Conservation (phyloP, 2,797 vertebrate species). For the Sebastes oblongus region DNA sequence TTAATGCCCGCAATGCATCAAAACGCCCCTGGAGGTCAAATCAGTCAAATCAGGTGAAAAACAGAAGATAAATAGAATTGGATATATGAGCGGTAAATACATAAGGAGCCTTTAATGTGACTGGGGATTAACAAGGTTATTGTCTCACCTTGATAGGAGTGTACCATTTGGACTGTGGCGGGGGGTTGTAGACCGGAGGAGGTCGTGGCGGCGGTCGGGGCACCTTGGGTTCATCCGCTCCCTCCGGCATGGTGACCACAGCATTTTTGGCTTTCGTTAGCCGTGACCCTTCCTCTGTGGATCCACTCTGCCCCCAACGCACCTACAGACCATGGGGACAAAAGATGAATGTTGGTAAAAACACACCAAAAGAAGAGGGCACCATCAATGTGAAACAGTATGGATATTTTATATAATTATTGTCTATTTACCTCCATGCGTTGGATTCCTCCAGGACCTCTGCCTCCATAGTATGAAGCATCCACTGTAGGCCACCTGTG, state of each 20-base stretch:
- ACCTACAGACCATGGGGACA: constrained; percentile 79
- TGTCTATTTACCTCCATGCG: constrained; percentile 91
- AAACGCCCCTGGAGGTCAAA: constrained; percentile 85
- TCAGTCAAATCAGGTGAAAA: neutral
- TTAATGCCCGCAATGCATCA: constrained; percentile 91
- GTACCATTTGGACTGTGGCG: constrained; percentile 91
- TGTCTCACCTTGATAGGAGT: constrained; percentile 92
- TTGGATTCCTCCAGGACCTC: constrained; percentile 74
- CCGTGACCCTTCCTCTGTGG: constrained; percentile 95
- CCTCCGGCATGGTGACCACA: constrained; percentile 90
- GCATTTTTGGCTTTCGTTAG: constrained; percentile 97
- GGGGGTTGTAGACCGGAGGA: constrained; percentile 79
- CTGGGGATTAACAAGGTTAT: neutral
- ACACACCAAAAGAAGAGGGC: neutral
- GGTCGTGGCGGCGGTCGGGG: constrained; percentile 80
- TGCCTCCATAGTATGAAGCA: constrained; percentile 75
- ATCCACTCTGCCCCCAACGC: constrained; percentile 96
- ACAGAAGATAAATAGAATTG: neutral
- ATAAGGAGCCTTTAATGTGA: too few relatives aligned
- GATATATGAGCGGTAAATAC: neutral
- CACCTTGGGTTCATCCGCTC: constrained; percentile 82
- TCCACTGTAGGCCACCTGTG: constrained; percentile 75
- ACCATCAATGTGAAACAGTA: neutral
- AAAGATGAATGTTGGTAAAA: neutral
- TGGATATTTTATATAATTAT: neutral